These are phyloP conservation scores for Amblyopsis hoosieri DNA, from an alignment of 2,797 vertebrate genomes.

Conservation along the genomic window DNA sequence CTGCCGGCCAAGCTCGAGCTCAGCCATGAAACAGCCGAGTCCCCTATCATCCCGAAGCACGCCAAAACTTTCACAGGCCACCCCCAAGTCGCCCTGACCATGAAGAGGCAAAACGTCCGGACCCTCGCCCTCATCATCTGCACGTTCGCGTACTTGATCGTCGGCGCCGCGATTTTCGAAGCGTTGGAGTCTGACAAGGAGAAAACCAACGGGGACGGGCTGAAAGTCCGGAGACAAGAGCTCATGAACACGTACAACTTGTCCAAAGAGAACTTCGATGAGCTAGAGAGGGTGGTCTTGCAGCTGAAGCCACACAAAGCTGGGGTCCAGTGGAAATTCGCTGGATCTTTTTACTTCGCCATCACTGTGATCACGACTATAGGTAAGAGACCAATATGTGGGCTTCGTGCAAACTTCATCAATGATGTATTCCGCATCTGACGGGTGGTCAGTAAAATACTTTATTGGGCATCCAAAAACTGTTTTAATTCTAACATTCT, in stretches of 20 bases:
- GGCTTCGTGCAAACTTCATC: too few relatives aligned
- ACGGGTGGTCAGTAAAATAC: too few relatives aligned
- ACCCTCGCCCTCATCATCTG: conserved; percentile 90
- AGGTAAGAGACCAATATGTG: conserved; percentile 73
- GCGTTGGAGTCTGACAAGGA: conserved; percentile 87
- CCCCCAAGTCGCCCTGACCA: conserved; percentile 64
- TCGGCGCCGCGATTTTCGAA: conserved; percentile 92
- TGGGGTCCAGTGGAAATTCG: conserved; percentile 92
- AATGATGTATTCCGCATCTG: too few relatives aligned
- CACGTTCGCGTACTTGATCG: conserved; percentile 92
- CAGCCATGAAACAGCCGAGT: conserved; percentile 84
- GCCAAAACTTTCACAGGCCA: conserved; percentile 37
- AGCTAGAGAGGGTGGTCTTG: conserved; percentile 88
- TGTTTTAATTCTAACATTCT: too few relatives aligned
- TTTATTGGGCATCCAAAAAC: too few relatives aligned
- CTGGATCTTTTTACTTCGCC: conserved; percentile 95
- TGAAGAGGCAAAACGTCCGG: conserved; percentile 95
- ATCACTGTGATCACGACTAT: conserved; percentile 97
- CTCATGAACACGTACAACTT: conserved; percentile 86
- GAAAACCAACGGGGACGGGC: conserved; percentile 72
- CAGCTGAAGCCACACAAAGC: conserved; percentile 93
- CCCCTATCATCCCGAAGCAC: conserved; percentile 79
- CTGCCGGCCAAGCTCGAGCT: conserved; percentile 59
- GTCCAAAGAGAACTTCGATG: conserved; percentile 75
- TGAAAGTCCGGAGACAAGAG: conserved; percentile 74